A percentile compares a stretch with the other conserved stretches of the same genome.
phyloP scores from a whole-genome alignment of 2,888 invertebrate species.

The Drosophila cognata region DNA sequence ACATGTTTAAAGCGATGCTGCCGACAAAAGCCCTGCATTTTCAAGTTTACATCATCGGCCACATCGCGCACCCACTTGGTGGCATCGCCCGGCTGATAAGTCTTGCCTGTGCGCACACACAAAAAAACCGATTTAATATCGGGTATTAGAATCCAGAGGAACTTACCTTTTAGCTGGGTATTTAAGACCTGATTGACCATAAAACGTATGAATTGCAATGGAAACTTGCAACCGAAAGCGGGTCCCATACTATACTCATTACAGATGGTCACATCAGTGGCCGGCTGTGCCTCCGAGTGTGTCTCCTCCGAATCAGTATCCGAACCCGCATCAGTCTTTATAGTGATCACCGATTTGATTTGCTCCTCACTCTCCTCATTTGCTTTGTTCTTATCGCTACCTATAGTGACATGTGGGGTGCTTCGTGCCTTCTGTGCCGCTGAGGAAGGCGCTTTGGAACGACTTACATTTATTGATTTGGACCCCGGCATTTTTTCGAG shows the following conservation, averaged over 20 bases:
- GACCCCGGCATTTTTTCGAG: conserved; percentile 24
- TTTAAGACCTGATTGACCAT: conserved; percentile 29
- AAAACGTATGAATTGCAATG: conserved; percentile 49
- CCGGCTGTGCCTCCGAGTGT: conserved; percentile 36
- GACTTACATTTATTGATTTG: conserved; percentile 5
- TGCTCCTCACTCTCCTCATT: not conserved
- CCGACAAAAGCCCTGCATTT: conserved; percentile 42
- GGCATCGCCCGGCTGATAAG: conserved; percentile 50
- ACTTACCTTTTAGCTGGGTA: conserved; percentile 35
- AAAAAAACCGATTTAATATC: not conserved
- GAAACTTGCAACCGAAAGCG: conserved; percentile 65
- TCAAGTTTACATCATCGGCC: conserved; percentile 50
- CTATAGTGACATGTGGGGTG: not conserved
- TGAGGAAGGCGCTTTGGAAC: no score
- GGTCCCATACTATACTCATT: conserved; percentile 65
- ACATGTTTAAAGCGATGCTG: conserved; percentile 61
- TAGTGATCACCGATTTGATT: not conserved
- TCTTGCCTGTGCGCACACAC: conserved; percentile 26
- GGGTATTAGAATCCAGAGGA: not conserved
- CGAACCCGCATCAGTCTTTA: not conserved
- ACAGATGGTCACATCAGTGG: conserved; percentile 60
- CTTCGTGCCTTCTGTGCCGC: conserved; percentile 6
- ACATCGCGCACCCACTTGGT: conserved; percentile 61
- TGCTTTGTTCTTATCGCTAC: not conserved
- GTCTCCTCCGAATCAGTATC: conserved; percentile 29